Evolutionary conservation across 2,113 vertebrate species (phyloP), one percentile per base, ranked within the genome.

Genomic region (Amblyopsis rosae): DNA sequence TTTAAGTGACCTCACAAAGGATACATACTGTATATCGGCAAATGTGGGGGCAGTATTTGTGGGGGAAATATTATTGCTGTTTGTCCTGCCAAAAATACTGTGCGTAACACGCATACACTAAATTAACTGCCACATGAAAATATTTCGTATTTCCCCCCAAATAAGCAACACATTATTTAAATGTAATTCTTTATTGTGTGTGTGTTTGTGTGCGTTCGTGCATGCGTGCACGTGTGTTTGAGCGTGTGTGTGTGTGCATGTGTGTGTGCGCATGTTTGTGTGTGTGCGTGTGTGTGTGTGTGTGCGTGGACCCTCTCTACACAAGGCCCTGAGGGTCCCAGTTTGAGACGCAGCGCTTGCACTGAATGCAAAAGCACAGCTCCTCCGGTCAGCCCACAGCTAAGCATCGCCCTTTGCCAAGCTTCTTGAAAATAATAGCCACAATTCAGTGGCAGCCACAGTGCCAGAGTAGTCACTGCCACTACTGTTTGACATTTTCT

Each of bases 401-500:
- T 69, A 75, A 41, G 74, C 65, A 84, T 86, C 84, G 80, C 74
- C 74, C 69, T 79, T 83, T 82, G 83, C 82, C 72, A 64, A 73
- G 77, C 82, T 73, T 70, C 72, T 74, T 84, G 82, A 74, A 70
- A 83, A 82, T 73, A 82, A 79, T 77, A 79, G 74, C 67, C 1
- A 46, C 67, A 65, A 72, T 12, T 59, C 17, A 26, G 6, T 32
- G 55, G 13, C 66, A 54, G 69, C 56, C 10, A 3, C 10, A 2
- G 15, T 32, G 74, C 70, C 79, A 65, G 77, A 76, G 17, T 73
- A 70, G 82, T 82, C 72, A 67, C 62, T 86, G 87, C 83, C 85
- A 83, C 71, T 32, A 26, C 80, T 60, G 77, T 72, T 80, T 86
- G 83, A 88, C 86, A 89, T 83, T 85, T 86, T 70, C 75, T 74